A percentile compares a stretch with the other conserved stretches of the same genome.
Conservation (phyloP, 30 jellyfish, hydroid and myxozoan species). For the Haliclystus octoradiatus region DNA sequence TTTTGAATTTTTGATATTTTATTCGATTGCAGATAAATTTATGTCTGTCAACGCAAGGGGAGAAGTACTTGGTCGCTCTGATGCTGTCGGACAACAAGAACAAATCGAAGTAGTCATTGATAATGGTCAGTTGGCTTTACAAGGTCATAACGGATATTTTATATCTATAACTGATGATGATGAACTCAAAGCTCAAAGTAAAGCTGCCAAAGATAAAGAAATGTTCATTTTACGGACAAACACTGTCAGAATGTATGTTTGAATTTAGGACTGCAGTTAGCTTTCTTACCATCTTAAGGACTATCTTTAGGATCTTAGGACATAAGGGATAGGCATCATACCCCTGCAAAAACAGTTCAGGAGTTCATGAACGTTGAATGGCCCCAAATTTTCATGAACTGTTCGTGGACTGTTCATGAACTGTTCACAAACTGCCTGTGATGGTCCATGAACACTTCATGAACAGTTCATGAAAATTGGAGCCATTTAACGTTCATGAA, state of each 20-base stretch:
- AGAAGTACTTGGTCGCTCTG: conserved; percentile 80
- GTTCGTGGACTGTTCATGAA: no score
- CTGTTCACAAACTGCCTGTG: no score
- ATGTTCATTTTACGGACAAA: conserved; percentile 66
- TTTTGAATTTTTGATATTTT: background rate
- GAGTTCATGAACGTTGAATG: no score
- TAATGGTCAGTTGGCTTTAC: conserved; percentile 74
- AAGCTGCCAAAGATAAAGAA: conserved; percentile 77
- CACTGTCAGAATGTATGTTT: conserved; percentile 41
- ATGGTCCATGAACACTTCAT: no score
- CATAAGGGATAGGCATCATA: no score
- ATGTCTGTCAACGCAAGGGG: conserved; percentile 89
- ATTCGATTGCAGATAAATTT: conserved; percentile 45
- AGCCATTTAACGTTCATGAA: no score
- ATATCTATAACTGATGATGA: conserved; percentile 58
- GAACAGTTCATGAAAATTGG: no score
- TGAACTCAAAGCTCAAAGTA: conserved; percentile 61
- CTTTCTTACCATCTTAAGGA: no score
- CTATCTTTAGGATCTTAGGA: no score
- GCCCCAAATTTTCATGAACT: no score
- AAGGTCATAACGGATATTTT: conserved; percentile 91
- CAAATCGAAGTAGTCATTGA: conserved; percentile 80
- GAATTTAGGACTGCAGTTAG: no score
- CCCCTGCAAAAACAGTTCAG: no score
- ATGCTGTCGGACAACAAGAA: conserved; percentile 96